Percentiles rank a stretch among this genome's conserved stretches.
These are phyloP conservation scores for Pachyuromys duprasi DNA, from an alignment of 2,797 vertebrate species.

Conservation along the genomic window DNA sequence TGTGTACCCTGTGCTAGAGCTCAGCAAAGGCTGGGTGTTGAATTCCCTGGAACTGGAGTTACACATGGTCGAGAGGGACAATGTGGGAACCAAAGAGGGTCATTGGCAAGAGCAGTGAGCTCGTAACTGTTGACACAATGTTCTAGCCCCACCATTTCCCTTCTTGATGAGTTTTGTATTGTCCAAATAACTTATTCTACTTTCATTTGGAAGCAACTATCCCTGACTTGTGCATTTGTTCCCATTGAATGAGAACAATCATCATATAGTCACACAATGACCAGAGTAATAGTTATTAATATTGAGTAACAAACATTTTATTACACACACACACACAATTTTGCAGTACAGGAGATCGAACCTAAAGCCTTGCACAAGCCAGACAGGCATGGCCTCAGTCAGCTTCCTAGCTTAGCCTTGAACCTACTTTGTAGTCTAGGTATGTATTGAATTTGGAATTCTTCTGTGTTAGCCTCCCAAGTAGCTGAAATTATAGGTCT, in stretches of 20 bases:
- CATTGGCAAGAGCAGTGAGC: no score
- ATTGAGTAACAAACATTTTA: slow-evolving; percentile 46
- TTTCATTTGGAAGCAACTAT: slow-evolving; percentile 34
- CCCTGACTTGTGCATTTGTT: background rate
- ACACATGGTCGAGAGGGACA: background rate
- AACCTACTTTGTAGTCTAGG: background rate
- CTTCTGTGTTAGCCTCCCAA: background rate
- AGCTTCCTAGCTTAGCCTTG: background rate
- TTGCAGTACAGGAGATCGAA: background rate
- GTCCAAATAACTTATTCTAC: slow-evolving; percentile 28
- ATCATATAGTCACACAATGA: slow-evolving; percentile 19
- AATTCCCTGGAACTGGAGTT: background rate
- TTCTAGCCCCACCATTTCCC: no score
- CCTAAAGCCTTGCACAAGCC: background rate
- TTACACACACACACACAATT: background rate
- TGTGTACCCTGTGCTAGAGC: background rate
- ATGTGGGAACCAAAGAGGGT: background rate
- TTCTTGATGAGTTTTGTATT: background rate
- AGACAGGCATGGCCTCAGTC: background rate
- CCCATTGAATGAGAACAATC: background rate
- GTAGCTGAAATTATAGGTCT: background rate
- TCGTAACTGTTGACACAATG: background rate
- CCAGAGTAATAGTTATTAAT: slow-evolving; percentile 37
- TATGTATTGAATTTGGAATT: background rate
- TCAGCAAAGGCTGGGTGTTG: background rate